Evolutionary conservation across 1,140 invertebrate genomes (phyloP).

Genomic region (Drosophila pallidifrons): DNA sequence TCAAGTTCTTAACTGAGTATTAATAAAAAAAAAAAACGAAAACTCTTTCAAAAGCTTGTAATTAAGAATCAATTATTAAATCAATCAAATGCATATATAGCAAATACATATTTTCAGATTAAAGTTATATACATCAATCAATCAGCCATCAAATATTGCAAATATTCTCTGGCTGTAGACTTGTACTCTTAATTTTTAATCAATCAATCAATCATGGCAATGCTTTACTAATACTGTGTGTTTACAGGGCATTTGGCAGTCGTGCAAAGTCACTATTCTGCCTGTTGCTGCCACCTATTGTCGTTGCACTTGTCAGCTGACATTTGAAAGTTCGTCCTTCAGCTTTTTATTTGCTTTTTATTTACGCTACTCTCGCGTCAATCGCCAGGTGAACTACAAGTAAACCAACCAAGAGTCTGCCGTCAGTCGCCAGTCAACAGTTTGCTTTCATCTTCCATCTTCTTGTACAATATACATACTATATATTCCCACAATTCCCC

Average conservation of each 20-base stretch:
- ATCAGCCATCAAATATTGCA: no score
- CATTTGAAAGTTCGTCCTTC: slow-evolving; percentile 33
- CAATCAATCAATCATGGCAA: neutral
- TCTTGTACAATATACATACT: neutral
- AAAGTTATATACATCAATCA: no score
- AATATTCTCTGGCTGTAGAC: no score
- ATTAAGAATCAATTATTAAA: no score
- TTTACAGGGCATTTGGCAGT: slow-evolving; percentile 17
- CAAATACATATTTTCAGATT: no score
- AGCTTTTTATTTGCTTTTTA: slow-evolving; percentile 13
- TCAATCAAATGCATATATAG: no score
- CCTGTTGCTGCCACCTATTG: neutral
- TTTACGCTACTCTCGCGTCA: slow-evolving; percentile 28
- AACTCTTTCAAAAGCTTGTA: no score
- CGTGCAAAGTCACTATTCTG: neutral
- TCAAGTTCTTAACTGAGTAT: no score
- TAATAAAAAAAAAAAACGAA: no score
- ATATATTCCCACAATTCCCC: neutral
- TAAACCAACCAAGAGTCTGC: slow-evolving; percentile 12
- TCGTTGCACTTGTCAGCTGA: slow-evolving; percentile 23
- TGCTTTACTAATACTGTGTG: no score
- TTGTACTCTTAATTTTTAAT: neutral
- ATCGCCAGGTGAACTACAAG: slow-evolving; percentile 19
- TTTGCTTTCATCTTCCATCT: neutral
- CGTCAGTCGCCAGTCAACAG: neutral